Evolutionary conservation across 2,888 invertebrate genomes (phyloP), one percentile per base, ranked within the genome.

Genomic region (Cheilosia soror): DNA sequence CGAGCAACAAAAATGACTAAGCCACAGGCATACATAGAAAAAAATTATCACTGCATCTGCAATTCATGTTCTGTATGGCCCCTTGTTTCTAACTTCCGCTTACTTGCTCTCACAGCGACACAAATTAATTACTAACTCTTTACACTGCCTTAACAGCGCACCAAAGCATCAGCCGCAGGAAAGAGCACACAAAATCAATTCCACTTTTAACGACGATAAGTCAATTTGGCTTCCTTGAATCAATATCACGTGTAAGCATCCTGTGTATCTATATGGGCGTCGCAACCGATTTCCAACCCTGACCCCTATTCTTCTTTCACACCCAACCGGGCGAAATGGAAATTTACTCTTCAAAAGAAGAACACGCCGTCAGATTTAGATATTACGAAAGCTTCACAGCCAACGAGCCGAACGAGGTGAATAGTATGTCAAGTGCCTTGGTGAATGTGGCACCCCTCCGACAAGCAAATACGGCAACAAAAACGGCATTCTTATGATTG

Each of bases 161-260:
- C 11, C 25, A 25, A n/a, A 63, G n/a, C 27, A 37, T 37, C 4
- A 44, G 73, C 53, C 40, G n/a, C 37, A 31, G 31, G 47, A 37
- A 60, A 53, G 71, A 63, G 77, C 62, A 49, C 69, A 63, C 40
- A 78, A 78, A 78, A 78, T 71, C 69, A 78, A 78, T 78, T 71
- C 69, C 69, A 78, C 63, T 78, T 55, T 27, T 37, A 55, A 63
- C 37, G 40, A 44, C 37, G 63, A 57, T 63, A 71, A 37, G 63
- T 55, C 47, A 69, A 62, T 44, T 69, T 55, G n/a, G n/a, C 53
- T 60, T 51, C n/a, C 25, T 37, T 65, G 55, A 44, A 55, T 63
- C 55, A 31, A 44, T 11, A 27, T 55, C 53, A 27, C 37, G 42
- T 44, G 31, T 44, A 15, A 11, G 29, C 27, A 25, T 20, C n/a